Percentiles rank a stretch among this genome's conserved stretches.
phyloP scores from a whole-genome alignment of 2,113 vertebrate species.

The Forbesichthys agassizii region DNA sequence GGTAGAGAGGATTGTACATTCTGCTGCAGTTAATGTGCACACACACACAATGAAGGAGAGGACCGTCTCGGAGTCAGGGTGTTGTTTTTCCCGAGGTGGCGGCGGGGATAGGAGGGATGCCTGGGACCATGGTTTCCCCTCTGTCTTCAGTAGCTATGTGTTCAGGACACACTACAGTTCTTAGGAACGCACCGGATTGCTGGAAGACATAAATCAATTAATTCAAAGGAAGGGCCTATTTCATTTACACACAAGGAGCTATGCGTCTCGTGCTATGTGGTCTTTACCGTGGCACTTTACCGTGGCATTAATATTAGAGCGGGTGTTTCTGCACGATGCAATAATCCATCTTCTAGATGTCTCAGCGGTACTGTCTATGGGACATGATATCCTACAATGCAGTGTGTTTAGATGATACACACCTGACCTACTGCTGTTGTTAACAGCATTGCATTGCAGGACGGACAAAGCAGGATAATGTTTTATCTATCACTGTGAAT shows the following conservation, averaged over 20 bases:
- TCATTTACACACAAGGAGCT: conserved; percentile 65
- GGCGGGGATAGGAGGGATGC: conserved; percentile 61
- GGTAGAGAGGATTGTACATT: conserved; percentile 35
- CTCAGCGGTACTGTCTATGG: neutral
- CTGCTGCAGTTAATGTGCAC: conserved; percentile 39
- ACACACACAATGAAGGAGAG: conserved; percentile 66
- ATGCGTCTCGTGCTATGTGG: conserved; percentile 45
- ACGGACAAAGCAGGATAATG: neutral
- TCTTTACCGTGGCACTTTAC: conserved; percentile 30
- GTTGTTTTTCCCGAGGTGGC: conserved; percentile 72
- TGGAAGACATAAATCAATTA: conserved; percentile 65
- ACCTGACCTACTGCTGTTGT: conserved; percentile 21
- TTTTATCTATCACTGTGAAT: neutral
- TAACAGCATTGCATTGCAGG: conserved; percentile 1
- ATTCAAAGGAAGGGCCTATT: conserved; percentile 65
- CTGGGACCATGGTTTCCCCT: conserved; percentile 28
- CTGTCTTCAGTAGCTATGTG: conserved; percentile 14
- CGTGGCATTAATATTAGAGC: conserved; percentile 24
- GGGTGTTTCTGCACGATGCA: conserved; percentile 13
- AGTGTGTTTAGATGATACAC: conserved; percentile 22
- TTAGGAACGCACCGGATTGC: conserved; percentile 26
- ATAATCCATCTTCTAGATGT: conserved; percentile 10
- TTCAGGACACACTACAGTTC: conserved; percentile 29
- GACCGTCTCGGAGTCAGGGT: conserved; percentile 56
- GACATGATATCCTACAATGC: neutral